Base-by-base conservation (phyloP, 2,113 vertebrate species). In the Cnemophilus loriae region DNA sequence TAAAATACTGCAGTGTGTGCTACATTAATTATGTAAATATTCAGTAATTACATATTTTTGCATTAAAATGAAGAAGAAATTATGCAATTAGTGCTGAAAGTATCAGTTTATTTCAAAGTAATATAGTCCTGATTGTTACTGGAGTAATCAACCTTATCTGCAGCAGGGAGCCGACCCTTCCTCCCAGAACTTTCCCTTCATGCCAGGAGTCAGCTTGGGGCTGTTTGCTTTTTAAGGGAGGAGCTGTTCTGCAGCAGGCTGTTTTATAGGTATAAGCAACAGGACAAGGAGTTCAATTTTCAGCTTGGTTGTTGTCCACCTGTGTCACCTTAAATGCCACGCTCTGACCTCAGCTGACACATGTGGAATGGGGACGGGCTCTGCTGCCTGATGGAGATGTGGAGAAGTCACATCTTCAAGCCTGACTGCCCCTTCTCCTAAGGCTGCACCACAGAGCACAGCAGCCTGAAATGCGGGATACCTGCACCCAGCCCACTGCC, bases 11-110 rank as follows among this genome's bases (percentile, higher is more conserved):
- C 88, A 77, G 65, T 26, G 67, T 88, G 32, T 55, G 79, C 85
- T 86, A 95, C 76, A 37, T 94, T 93, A 88, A 95, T 97, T 96
- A 96, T 96, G 91, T 95, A 96, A 95, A 91, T 95, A 88, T 89
- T 96, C 75, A 78, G 75, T 95, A 93, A 92, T 96, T 95, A 89
- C 60, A 10, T 87, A 78, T 89, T 90, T 96, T 96, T 92, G 61
- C 90, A 93, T 96, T 93, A 89, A 95, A 93, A 93, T 95, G 89
- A 81, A 89, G 90, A 80, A 95, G 89, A 96, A 94, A 87, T 89
- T 78, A 95, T 87, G 83, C 74, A 95, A 57, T 90, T 92, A 93
- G 76, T 74, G 55, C 73, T 90, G 65, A 73, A 92, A 94, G 53
- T 76, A 95, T 93, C 83, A 81, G 65, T 87, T 10, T 96, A 74